These are phyloP conservation scores for Pteronotus mesoamericanus DNA, from an alignment of 2,797 vertebrate species.

Conservation along the genomic window DNA sequence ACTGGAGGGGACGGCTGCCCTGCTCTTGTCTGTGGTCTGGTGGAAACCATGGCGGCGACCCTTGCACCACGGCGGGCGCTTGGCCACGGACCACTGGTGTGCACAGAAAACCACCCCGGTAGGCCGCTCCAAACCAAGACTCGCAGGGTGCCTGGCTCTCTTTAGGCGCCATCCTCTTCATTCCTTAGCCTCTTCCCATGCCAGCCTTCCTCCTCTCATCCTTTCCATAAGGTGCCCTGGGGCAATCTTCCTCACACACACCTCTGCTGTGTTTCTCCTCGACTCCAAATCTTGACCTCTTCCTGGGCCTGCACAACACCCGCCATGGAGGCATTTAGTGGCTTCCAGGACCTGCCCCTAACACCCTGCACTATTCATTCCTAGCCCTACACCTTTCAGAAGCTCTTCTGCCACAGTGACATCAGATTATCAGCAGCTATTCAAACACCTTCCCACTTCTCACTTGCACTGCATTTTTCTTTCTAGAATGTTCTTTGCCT, in stretches of 20 bases:
- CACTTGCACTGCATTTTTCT: neutral
- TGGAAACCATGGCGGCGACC: conserved; percentile 42
- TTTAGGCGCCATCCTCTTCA: neutral
- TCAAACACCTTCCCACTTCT: neutral
- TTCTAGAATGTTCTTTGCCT: neutral
- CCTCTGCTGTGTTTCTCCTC: neutral
- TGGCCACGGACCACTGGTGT: neutral
- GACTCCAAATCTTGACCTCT: neutral
- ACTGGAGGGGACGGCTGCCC: conserved; percentile 94
- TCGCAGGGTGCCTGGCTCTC: neutral
- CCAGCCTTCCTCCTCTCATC: neutral
- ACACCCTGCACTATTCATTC: neutral
- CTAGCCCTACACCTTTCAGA: neutral
- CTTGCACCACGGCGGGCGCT: neutral
- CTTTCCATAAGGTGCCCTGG: neutral
- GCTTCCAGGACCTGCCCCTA: neutral
- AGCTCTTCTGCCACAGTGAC: neutral
- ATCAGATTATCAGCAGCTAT: neutral
- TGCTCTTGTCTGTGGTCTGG: conserved; percentile 74
- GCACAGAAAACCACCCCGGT: neutral
- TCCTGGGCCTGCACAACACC: neutral
- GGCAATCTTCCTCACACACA: neutral
- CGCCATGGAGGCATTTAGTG: neutral
- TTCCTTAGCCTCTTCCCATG: neutral
- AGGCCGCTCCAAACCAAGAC: neutral